Base-by-base conservation (phyloP, 2,888 invertebrate species). In the Rhingia rostrata region DNA sequence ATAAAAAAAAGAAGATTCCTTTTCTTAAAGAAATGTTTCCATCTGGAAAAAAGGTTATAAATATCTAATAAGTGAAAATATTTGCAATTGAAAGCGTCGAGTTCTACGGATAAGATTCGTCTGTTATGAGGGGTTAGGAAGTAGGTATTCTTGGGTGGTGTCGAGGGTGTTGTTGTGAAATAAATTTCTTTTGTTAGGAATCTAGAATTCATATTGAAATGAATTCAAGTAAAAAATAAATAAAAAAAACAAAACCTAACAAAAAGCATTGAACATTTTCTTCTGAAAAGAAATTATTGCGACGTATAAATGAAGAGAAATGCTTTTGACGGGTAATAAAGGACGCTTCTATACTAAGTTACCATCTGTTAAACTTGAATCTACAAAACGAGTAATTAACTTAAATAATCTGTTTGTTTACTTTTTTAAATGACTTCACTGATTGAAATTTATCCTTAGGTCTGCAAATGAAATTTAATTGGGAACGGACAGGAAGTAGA, bases 11-110 rank as follows among this genome's bases (percentile, higher is more conserved):
- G 47, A 5, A 39, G 30, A 47, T 51, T 49, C 4, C 4, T 35
- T 51, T 35, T 35, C 58, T n/a, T 14, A 10, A 12, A 56, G 41
- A 56, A 78, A 70, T 63, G 41, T 69, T 58, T 81, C 58, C 80
- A 74, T 74, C 74, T 74, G 74, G 63, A 74, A 74, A 70, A 39
- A 74, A 56, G 80, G 80, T 69, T 74, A 69, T 81, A 81, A 81
- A 74, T 81, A 81, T 81, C 80, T 63, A 75, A 81, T 81, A 81
- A 81, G 74, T 64, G 67, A 74, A 74, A 49, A 63, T 74, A 63
- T 74, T 80, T 63, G 12, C 63, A 56, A 74, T 69, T 69, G 69
- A 63, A 72, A 35, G 9, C 32, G 53, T 22, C 22, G 61, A 80
- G 41, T 30, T 47, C 14, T 45, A 66, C 14, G 14, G 64, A 56